Evolutionary conservation across 2,113 vertebrate genomes (phyloP), one percentile per base, ranked within the genome.

Genomic region (Hyperopisus bebe): DNA sequence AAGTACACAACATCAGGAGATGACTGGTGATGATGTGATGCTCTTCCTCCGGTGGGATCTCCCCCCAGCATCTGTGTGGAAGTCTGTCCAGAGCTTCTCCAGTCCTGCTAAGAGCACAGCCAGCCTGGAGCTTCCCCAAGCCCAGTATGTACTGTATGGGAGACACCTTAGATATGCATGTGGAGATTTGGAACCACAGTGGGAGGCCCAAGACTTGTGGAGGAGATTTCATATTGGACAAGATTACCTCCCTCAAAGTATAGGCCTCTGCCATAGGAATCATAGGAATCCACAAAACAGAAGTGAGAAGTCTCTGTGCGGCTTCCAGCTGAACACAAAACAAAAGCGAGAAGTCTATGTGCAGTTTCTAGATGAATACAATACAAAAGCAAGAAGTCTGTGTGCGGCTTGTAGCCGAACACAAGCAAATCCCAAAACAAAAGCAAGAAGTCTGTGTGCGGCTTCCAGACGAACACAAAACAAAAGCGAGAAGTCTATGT

Each of bases 211-310:
- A 19, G 92, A 94, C 51, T 19, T 53, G 17, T 53, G 51, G 51
- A 5, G 51, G 51, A 53, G 17, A 53, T 19, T 95, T 94, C 89
- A 70, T 94, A 35, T 91, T 93, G 86, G 93, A 93, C 9, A 91
- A 93, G 77, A 92, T 92, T 11, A 92, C 15, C 35, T 92, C 93
- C 2, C 62, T 83, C 1, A 15, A 10, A 10, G 90, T 94, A 2
- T 77, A 91, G 2, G 93, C 94, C 0, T 93, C 92, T 0, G 93
- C 92, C 2, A 91, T 93, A 0, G 93, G 92, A 10, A 89, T 46
- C 0, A 90, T 5, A 44, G 42, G 42, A 44, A 44, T 5, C n/a
- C n/a, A 44, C 42, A 44, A n/a, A n/a, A n/a, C n/a, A n/a, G n/a
- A n/a, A n/a, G n/a, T n/a, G n/a, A n/a, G n/a, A n/a, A n/a, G 50